These are phyloP conservation scores for Xyliphius kryptos DNA, from an alignment of 2,113 vertebrate genomes.

Conservation along the genomic window DNA sequence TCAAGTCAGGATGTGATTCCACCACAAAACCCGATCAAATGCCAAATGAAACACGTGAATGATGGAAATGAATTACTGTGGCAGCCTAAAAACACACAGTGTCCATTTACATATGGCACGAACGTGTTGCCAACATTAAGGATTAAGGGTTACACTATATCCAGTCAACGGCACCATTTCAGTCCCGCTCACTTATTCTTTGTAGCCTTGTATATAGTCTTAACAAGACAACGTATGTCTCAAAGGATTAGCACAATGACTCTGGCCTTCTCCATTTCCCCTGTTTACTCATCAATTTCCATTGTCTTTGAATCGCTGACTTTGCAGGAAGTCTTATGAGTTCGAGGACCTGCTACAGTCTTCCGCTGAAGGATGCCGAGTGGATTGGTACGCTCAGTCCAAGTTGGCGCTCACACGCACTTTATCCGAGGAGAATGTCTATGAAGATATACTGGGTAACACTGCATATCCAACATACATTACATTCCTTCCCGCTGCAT, in stretches of 20 bases:
- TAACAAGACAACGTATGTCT: too few species aligned
- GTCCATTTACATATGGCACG: too few species aligned
- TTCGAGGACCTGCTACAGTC: conserved; percentile 92
- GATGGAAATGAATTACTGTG: too few species aligned
- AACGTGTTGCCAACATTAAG: neutral
- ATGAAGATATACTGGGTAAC: conserved; percentile 94
- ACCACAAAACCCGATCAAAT: too few species aligned
- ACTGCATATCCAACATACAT: too few species aligned
- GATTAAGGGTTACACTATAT: conserved; percentile 15
- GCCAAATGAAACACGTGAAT: too few species aligned
- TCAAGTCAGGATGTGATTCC: too few species aligned
- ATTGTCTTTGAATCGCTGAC: conserved; percentile 36
- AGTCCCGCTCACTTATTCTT: neutral
- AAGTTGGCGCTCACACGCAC: conserved; percentile 87
- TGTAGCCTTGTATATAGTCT: too few species aligned
- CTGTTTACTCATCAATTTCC: neutral
- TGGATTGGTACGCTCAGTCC: conserved; percentile 89
- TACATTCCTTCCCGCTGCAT: too few species aligned
- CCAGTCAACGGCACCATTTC: conserved; percentile 3
- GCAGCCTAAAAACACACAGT: too few species aligned
- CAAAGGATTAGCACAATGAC: neutral
- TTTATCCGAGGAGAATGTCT: conserved; percentile 96
- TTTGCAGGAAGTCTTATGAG: conserved; percentile 88
- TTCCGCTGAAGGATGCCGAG: conserved; percentile 69
- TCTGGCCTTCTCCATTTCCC: neutral